These are phyloP conservation scores for Uria aalge DNA, from an alignment of 2,113 vertebrate species.

Conservation along the genomic window DNA sequence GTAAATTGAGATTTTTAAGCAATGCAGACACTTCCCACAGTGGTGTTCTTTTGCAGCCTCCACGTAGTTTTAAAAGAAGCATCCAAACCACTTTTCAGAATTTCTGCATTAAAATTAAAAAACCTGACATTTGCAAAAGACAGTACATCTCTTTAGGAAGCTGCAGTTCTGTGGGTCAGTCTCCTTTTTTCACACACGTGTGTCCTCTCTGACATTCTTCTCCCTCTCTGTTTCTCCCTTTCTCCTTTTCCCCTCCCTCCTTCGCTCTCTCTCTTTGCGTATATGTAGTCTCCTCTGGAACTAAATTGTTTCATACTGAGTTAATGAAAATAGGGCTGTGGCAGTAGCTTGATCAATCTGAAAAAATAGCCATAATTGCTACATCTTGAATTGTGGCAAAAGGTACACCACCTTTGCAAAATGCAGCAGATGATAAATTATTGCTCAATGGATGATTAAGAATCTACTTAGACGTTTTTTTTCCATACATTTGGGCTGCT, in stretches of 20 bases:
- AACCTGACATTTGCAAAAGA: not conserved
- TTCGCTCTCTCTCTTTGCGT: not conserved
- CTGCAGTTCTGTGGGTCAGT: not conserved
- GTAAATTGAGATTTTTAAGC: not conserved
- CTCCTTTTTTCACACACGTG: not conserved
- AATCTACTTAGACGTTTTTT: not conserved
- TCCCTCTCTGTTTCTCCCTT: not conserved
- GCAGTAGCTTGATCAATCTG: not conserved
- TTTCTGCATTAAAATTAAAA: not conserved
- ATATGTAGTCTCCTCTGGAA: not conserved
- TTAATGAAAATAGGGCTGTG: not conserved
- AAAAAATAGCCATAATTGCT: not conserved
- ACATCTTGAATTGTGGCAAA: not conserved
- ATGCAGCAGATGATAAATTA: not conserved
- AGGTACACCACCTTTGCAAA: not conserved
- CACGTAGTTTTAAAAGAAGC: not conserved
- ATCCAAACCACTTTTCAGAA: not conserved
- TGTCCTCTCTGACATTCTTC: not conserved
- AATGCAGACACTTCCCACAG: not conserved
- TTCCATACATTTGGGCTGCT: not conserved
- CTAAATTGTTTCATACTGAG: not conserved
- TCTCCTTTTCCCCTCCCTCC: not conserved
- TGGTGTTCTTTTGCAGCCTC: not conserved
- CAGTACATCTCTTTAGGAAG: not conserved
- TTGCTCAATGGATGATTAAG: not conserved